phyloP scores from a whole-genome alignment of 2,113 vertebrate genomes.

The Onychostruthus taczanowskii region DNA sequence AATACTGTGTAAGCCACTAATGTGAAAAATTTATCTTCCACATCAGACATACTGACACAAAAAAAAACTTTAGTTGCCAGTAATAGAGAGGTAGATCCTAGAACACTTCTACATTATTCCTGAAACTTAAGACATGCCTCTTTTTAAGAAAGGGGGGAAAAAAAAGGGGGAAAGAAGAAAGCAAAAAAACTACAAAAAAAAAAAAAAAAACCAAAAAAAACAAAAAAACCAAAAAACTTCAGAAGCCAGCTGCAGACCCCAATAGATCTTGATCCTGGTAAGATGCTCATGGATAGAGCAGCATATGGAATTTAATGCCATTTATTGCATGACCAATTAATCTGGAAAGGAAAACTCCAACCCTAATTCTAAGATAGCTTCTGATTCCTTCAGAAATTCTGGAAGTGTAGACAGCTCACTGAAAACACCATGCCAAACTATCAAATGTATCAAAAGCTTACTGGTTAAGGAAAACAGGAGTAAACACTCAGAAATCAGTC shows the following conservation, averaged over 20 bases:
- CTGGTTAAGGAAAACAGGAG: background rate
- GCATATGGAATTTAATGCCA: background rate
- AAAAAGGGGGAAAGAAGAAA: background rate
- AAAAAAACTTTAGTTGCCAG: background rate
- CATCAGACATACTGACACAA: background rate
- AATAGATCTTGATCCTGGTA: background rate
- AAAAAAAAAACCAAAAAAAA: background rate
- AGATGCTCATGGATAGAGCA: background rate
- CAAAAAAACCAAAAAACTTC: background rate
- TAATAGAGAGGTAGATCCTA: background rate
- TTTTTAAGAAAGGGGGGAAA: background rate
- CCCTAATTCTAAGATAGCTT: background rate
- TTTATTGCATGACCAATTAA: background rate
- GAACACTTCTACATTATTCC: background rate
- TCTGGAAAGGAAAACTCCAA: background rate
- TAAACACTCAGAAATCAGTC: background rate
- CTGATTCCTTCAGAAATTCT: background rate
- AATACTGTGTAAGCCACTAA: background rate
- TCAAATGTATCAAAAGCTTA: background rate
- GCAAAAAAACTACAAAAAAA: background rate
- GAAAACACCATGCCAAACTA: background rate
- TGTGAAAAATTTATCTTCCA: background rate
- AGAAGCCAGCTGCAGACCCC: background rate
- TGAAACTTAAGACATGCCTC: background rate
- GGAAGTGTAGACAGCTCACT: background rate